Evolutionary conservation across 2,888 invertebrate genomes (phyloP).

Genomic region (Spicauda simplicius): DNA sequence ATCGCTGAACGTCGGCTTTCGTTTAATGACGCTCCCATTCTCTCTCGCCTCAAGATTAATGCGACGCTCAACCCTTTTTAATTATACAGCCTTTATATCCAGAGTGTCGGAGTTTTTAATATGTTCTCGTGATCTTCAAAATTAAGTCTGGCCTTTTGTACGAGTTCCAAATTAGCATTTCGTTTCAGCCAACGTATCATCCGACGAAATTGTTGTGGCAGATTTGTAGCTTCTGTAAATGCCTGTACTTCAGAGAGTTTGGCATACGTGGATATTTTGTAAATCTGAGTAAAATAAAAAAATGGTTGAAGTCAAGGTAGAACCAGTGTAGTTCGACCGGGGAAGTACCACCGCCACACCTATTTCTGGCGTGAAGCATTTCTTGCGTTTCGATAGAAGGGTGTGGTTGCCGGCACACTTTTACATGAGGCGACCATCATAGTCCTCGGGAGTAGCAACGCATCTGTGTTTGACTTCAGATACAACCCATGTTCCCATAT

Average conservation of each 20-base stretch:
- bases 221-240: neutral
- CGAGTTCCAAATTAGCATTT: conserved; percentile 30
- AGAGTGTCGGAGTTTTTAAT: conserved; percentile 32
- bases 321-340: too few relatives aligned
- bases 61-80: conserved; percentile 64
- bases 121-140: conserved; percentile 35
- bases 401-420: too few relatives aligned
- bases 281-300: neutral
- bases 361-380: too few relatives aligned
- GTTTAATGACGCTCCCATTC: conserved; percentile 62
- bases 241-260: neutral
- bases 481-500: too few relatives aligned
- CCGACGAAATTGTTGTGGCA: neutral
- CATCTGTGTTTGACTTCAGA: too few relatives aligned
- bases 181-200: neutral
- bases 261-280: neutral
- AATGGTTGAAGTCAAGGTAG: too few relatives aligned
- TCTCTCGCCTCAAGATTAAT: conserved; percentile 62
- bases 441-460: too few relatives aligned
- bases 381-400: too few relatives aligned
- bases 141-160: conserved; percentile 30
- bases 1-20: conserved; percentile 44
- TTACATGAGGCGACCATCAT: too few relatives aligned
- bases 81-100: conserved; percentile 62
- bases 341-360: too few relatives aligned